Percentiles rank a stretch among this genome's conserved stretches.
phyloP scores from a whole-genome alignment of 2,797 vertebrate genomes.

The Ctenochaetus hawaiiensis region DNA sequence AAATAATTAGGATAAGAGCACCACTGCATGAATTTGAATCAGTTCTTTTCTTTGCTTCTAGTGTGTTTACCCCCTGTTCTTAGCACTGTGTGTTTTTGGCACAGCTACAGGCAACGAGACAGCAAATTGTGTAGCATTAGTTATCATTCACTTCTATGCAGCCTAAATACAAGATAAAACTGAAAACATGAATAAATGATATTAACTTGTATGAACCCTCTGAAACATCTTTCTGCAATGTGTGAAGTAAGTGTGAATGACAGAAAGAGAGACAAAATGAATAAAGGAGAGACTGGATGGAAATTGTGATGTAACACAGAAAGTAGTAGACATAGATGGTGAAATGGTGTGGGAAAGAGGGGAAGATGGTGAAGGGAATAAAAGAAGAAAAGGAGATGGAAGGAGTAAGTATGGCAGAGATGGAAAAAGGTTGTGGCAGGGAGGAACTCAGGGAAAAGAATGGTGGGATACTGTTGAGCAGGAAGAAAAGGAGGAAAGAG shows the following conservation, averaged over 20 bases:
- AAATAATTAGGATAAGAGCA: background rate
- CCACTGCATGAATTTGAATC: background rate
- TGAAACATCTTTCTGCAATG: too few species aligned
- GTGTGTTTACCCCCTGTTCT: background rate
- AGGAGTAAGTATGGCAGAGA: background rate
- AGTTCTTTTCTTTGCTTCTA: background rate
- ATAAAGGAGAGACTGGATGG: background rate
- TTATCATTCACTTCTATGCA: background rate
- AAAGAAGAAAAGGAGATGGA: background rate
- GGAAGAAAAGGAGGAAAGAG: background rate
- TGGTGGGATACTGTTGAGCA: background rate
- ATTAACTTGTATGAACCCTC: too few species aligned
- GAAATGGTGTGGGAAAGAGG: background rate
- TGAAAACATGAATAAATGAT: background rate
- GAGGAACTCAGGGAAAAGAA: background rate
- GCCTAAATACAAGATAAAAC: background rate
- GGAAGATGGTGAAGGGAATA: background rate
- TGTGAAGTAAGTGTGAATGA: background rate
- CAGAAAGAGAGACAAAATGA: background rate
- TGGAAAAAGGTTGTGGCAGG: background rate
- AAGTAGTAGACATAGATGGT: background rate
- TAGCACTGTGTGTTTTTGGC: background rate
- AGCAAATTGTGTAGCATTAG: background rate
- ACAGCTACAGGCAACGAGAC: background rate
- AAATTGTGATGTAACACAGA: background rate